Base-by-base conservation (phyloP, 2,888 invertebrate genomes). In the Cepaea hortensis region DNA sequence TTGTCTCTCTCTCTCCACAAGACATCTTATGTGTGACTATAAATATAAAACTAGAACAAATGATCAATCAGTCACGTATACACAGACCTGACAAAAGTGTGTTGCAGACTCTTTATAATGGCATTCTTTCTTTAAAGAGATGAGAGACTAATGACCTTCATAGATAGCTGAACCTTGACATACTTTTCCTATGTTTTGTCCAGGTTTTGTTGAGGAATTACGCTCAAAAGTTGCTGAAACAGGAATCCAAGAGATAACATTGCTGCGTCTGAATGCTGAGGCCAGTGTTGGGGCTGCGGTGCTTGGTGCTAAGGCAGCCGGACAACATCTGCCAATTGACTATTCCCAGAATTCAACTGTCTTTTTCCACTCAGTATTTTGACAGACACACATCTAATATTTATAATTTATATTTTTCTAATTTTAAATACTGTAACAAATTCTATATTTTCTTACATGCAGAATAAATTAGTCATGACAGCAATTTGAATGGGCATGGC, bases 241-340 rank as follows among this genome's bases (percentile, higher is more conserved):
- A 82, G 90, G 91, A 65, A 90, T 96, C 3, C 92, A 95, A 7
- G 95, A 96, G 91, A 93, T 97, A 46, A 95, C 96, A 6, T 95
- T 98, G 15, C 95, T 97, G 20, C 95, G 95, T 35, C 95, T 98
- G 23, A 96, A 96, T 20, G 96, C 96, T 0, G 96, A 96, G 0
- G 96, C 97, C 89, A 98, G 98, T 0, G 95, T 97, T 90, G 98
- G 98, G 0, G 98, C 98, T 0, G 97, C 97, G 0, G 97, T 97
- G 95, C 95, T 98, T 68, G 98, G 97, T 0, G 97, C 97, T 0
- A 96, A 97, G 91, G 96, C 96, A 88, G 95, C 96, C 0, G 94
- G 96, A 84, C 96, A 96, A 91, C 94, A 95, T 13, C 94, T 97
- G 84, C 96, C 97, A 0, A 95, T 97, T 48, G 96, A 97, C 91